These are phyloP conservation scores for Mimumesa dahlbomi DNA, from an alignment of 2,888 invertebrate genomes.

Conservation along the genomic window DNA sequence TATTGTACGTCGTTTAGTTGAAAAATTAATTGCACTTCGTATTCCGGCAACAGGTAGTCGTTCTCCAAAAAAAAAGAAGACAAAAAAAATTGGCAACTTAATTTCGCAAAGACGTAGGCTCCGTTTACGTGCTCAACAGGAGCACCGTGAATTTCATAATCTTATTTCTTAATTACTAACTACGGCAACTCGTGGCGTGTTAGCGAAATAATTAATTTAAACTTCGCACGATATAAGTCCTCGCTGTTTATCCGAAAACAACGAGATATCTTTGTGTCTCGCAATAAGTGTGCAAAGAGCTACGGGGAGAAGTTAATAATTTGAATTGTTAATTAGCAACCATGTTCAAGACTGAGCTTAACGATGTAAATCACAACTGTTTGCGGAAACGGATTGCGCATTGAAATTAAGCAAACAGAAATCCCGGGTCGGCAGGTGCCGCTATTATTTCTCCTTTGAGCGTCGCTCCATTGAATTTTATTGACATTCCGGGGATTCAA, in stretches of 20 bases:
- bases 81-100: too few relatives aligned
- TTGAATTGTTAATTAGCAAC: not conserved
- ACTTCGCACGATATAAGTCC: too few relatives aligned
- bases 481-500: constrained; percentile 5
- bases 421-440: not conserved
- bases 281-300: not conserved
- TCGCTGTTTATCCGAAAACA: not conserved
- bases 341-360: not conserved
- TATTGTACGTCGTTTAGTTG: too few relatives aligned
- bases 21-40: too few relatives aligned
- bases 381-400: not conserved
- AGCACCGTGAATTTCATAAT: too few relatives aligned
- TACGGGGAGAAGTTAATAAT: not conserved
- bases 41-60: too few relatives aligned
- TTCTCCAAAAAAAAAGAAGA: too few relatives aligned
- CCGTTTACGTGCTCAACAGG: too few relatives aligned
- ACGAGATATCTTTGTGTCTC: not conserved
- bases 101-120: too few relatives aligned
- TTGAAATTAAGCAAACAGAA: not conserved
- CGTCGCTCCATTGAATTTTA: not conserved
- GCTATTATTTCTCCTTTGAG: not conserved
- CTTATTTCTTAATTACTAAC: too few relatives aligned
- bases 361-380: not conserved
- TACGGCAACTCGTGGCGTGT: too few relatives aligned
- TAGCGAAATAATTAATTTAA: too few relatives aligned